These are phyloP conservation scores for Candidula unifasciata DNA, from an alignment of 2,888 invertebrate species.

Conservation along the genomic window DNA sequence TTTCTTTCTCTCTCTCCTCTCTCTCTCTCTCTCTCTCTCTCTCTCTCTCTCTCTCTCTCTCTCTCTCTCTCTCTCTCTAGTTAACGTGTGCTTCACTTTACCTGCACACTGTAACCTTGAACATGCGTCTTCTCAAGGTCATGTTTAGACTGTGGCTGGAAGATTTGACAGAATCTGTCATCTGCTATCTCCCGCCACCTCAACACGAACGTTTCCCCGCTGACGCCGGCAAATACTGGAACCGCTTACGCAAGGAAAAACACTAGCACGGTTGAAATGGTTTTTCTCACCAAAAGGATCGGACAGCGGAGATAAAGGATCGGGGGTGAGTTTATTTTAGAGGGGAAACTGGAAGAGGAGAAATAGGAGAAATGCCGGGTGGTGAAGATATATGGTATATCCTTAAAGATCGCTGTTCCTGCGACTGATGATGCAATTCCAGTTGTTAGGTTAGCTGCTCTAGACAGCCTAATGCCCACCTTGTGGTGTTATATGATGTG, in stretches of 20 bases:
- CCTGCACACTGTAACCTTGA: background rate
- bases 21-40: background rate
- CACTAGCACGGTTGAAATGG: too few relatives aligned
- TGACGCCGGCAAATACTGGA: background rate
- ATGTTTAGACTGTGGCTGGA: background rate
- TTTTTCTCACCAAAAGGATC: too few relatives aligned
- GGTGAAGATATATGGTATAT: too few relatives aligned
- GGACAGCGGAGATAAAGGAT: too few relatives aligned
- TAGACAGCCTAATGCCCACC: too few relatives aligned
- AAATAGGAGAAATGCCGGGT: too few relatives aligned
- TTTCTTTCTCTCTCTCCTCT: background rate
- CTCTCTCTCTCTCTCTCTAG: background rate
- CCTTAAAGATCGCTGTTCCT: too few relatives aligned
- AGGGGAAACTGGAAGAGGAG: too few relatives aligned
- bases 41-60: background rate
- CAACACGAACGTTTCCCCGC: background rate
- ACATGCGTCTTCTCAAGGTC: background rate
- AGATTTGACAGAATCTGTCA: background rate
- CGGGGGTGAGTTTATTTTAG: too few relatives aligned
- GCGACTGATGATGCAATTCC: too few relatives aligned
- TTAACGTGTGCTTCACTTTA: background rate
- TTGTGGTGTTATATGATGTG: too few relatives aligned
- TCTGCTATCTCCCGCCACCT: background rate
- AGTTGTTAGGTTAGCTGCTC: too few relatives aligned
- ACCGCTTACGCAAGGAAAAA: background rate